Conservation (phyloP, 2,888 invertebrate genomes). For the Hipparchia sbordonii region DNA sequence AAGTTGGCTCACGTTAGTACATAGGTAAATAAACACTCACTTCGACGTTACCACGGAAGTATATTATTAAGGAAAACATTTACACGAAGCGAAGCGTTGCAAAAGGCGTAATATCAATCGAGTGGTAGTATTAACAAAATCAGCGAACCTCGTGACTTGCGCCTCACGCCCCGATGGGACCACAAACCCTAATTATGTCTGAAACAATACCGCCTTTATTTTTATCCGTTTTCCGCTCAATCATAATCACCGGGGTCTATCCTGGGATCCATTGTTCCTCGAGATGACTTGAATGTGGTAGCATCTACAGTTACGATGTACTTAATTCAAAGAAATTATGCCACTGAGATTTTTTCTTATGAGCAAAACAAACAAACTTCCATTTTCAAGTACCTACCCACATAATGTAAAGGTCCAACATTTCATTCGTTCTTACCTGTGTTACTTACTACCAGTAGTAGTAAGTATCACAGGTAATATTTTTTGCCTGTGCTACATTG, state of each 20-base stretch:
- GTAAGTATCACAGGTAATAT: too few species aligned
- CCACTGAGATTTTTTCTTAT: constrained; percentile 10
- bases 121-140: constrained; percentile 26
- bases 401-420: too few species aligned
- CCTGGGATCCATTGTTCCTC: constrained; percentile 69
- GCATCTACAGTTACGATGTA: constrained; percentile 54
- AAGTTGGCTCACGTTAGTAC: too few species aligned
- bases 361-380: too few species aligned
- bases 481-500: too few species aligned
- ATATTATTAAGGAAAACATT: too few species aligned
- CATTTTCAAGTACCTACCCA: too few species aligned
- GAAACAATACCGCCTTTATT: constrained; percentile 79
- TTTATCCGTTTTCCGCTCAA: constrained; percentile 82
- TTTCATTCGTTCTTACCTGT: too few species aligned
- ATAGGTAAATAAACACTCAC: neutral
- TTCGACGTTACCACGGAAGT: neutral
- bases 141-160: constrained; percentile 64
- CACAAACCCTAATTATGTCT: constrained; percentile 80
- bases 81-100: too few species aligned
- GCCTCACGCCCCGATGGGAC: constrained; percentile 65
- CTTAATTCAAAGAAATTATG: constrained; percentile 34
- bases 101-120: neutral
- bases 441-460: too few species aligned
- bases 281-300: constrained; percentile 57
- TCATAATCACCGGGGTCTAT: constrained; percentile 76